Evolutionary conservation across 2,113 vertebrate species (phyloP).

Genomic region (Corydoras maculifer): DNA sequence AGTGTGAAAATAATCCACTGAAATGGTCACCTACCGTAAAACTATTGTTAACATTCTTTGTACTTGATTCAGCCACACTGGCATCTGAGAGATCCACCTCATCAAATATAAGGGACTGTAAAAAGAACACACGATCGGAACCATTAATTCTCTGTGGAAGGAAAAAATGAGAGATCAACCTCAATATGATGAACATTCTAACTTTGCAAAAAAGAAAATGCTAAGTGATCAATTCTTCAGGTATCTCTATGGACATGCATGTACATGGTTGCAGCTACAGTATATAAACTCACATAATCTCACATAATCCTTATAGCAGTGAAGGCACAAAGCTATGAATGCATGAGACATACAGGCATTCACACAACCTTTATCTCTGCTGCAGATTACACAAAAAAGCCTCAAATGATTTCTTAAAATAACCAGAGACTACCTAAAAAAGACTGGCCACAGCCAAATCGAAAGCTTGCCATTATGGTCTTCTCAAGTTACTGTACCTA

Average conservation of each 20-base stretch:
- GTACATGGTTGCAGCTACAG: constrained; percentile 3
- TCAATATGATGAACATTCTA: too few species aligned
- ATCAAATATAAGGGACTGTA: constrained; percentile 96
- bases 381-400: background rate
- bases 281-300: background rate
- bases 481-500: constrained; percentile 25
- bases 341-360: constrained; percentile 21
- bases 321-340: constrained; percentile 12
- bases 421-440: constrained; percentile 1
- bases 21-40: constrained; percentile 81
- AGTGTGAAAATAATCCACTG: constrained; percentile 30
- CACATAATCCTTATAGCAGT: constrained; percentile 13
- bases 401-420: background rate
- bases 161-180: background rate
- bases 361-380: constrained; percentile 10
- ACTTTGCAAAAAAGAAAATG: background rate
- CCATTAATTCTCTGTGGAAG: constrained; percentile 16
- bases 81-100: constrained; percentile 98
- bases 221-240: constrained; percentile 10
- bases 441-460: background rate
- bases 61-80: constrained; percentile 97
- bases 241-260: constrained; percentile 19
- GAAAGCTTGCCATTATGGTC: constrained; percentile 9
- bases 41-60: constrained; percentile 99
- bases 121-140: constrained; percentile 45